A percentile compares a stretch with the other conserved stretches of the same genome.
These are phyloP conservation scores for Platycercus adscitus DNA, from an alignment of 2,113 vertebrate species.

Conservation along the genomic window DNA sequence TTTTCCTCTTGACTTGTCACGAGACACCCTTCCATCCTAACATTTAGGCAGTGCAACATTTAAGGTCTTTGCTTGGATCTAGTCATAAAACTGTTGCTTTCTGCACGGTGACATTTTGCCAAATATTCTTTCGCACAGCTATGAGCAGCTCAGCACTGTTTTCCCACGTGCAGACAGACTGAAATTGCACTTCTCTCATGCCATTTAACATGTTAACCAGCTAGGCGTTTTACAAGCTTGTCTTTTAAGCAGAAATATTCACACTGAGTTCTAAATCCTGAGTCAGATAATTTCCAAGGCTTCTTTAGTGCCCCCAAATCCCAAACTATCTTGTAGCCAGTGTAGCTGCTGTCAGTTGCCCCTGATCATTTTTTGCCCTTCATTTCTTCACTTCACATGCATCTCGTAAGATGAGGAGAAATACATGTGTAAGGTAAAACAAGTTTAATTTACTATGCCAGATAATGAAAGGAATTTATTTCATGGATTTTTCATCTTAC, in stretches of 20 bases:
- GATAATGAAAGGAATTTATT: slow-evolving; percentile 18
- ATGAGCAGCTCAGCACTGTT: background rate
- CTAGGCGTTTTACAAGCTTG: background rate
- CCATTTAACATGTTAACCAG: background rate
- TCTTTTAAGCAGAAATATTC: background rate
- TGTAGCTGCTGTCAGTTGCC: background rate
- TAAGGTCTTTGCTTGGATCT: background rate
- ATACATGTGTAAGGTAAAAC: background rate
- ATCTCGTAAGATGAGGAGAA: background rate
- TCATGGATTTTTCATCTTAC: slow-evolving; percentile 36
- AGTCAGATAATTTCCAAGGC: background rate
- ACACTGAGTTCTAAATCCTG: background rate
- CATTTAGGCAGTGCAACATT: background rate
- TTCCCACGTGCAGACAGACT: background rate
- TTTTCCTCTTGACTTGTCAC: background rate
- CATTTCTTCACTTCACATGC: background rate
- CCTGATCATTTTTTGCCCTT: background rate
- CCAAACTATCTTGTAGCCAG: background rate
- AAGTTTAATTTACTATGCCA: slow-evolving; percentile 21
- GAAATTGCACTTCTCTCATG: background rate
- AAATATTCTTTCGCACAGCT: background rate
- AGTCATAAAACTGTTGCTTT: background rate
- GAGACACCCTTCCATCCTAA: background rate
- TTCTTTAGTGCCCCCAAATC: background rate
- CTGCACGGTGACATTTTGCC: background rate